Conservation (phyloP, 1,140 invertebrate genomes). For the Helicoverpa armigera region DNA sequence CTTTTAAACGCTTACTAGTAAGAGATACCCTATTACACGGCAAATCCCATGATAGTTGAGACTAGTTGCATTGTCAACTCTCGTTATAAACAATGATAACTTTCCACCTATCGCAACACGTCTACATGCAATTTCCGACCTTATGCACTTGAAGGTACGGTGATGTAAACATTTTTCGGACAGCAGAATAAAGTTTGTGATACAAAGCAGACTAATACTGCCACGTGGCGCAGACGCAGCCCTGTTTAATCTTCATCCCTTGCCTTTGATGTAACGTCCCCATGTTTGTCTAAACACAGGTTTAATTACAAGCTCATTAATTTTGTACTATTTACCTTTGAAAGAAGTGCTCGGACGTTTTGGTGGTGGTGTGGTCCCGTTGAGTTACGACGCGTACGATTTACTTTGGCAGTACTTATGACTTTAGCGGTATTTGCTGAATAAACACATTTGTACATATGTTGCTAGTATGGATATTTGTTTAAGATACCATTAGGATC, state of each 20-base stretch:
- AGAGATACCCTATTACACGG: slow-evolving; percentile 74
- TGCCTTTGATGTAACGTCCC: slow-evolving; percentile 78
- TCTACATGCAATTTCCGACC: slow-evolving; percentile 50
- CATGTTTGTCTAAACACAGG: slow-evolving; percentile 78
- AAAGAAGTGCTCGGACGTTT: slow-evolving; percentile 48
- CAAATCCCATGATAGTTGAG: slow-evolving; percentile 82
- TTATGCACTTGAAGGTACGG: slow-evolving; percentile 25
- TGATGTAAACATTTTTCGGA: not conserved
- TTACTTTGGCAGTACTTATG: slow-evolving; percentile 15
- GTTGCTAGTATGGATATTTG: too few species aligned
- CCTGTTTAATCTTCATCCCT: slow-evolving; percentile 76
- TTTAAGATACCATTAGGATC: too few species aligned
- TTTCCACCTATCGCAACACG: slow-evolving; percentile 27
- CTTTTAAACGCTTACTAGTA: slow-evolving; percentile 70
- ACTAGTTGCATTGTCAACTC: slow-evolving; percentile 81
- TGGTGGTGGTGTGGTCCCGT: not conserved
- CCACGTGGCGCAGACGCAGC: slow-evolving; percentile 81
- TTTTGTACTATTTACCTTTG: slow-evolving; percentile 80
- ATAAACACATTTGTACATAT: too few species aligned
- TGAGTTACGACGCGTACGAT: slow-evolving; percentile 12
- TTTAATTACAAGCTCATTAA: slow-evolving; percentile 84
- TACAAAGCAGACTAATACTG: slow-evolving; percentile 69
- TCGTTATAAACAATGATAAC: slow-evolving; percentile 60
- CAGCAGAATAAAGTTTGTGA: slow-evolving; percentile 45
- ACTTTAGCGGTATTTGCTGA: not conserved